Evolutionary conservation across 2,113 vertebrate species (phyloP), one percentile per base, ranked within the genome.

Genomic region (Dasyprocta punctata): DNA sequence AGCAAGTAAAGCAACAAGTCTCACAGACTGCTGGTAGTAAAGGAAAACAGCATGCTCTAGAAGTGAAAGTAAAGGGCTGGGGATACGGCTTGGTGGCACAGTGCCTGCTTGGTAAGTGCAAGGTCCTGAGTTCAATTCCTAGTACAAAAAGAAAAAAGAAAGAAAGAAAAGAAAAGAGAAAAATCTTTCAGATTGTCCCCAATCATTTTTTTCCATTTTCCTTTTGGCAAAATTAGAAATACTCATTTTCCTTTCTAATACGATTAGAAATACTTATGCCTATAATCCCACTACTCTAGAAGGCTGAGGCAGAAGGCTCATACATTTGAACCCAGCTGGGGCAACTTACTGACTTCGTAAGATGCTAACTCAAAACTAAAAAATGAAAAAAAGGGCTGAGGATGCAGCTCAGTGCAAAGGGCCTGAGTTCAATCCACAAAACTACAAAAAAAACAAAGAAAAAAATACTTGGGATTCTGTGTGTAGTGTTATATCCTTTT

Each of bases 141-240:
- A 6, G 20, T 22, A 58, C 20, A 6, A n/a, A n/a, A 69, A n/a
- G 7, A 7, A 19, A 36, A 69, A 67, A 67, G 65, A 67, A 14
- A 67, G 36, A 14, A 67, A 67, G 17, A 14, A 36, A 67, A 14
- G 20, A 73, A 71, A 82, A 52, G 22, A 28, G 69, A 81, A 63
- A 73, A 89, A 47, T 36, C 3, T 30, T 60, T 65, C 84, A 88
- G 86, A 90, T 78, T 78, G 6, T 41, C n/a, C 89, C 26, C n/a
- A 89, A 86, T 38, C 77, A 77, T 7, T 60, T 49, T 54, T 96
- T 83, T 58, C 26, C 49, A 58, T 69, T 97, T 96, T 92, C 36
- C 54, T 89, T 92, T 86, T 30, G 89, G 26, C 12, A 96, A 17
- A 95, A 80, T 84, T 47, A 49, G 41, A 97, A 97, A 95, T 73